Conservation (phyloP, 2,888 invertebrate species). For the Miltochrista miniata region DNA sequence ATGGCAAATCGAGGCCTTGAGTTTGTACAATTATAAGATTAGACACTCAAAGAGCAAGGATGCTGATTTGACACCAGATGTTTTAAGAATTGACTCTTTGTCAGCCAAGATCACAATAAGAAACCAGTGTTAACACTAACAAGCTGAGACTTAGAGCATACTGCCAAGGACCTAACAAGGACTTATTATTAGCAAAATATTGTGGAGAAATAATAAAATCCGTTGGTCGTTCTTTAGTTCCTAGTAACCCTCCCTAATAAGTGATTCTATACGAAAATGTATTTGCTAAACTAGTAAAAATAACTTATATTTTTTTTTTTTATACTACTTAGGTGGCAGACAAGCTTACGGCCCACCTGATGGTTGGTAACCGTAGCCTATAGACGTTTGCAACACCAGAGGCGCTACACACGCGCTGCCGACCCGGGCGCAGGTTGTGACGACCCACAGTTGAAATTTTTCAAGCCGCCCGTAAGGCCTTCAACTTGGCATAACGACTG, state of each 20-base stretch:
- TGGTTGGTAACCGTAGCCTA: too few relatives aligned
- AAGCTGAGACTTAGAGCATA: constrained; percentile 15
- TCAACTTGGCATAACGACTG: too few relatives aligned
- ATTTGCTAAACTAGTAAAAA: background rate
- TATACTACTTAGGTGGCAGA: too few relatives aligned
- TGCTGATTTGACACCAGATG: constrained; percentile 47
- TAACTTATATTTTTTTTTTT: too few relatives aligned
- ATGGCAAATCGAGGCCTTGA: constrained; percentile 58
- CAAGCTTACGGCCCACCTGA: too few relatives aligned
- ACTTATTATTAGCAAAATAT: constrained; percentile 6
- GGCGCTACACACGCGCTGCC: too few relatives aligned
- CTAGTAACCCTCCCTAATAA: too few relatives aligned
- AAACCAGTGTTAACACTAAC: constrained; percentile 27
- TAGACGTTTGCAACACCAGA: too few relatives aligned
- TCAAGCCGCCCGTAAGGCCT: too few relatives aligned
- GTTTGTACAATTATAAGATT: constrained; percentile 72
- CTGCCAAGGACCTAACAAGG: background rate
- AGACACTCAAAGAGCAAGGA: constrained; percentile 56
- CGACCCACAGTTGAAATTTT: too few relatives aligned
- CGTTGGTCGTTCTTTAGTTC: too few relatives aligned
- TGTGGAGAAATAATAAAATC: background rate
- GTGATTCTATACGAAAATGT: background rate
- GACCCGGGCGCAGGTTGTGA: too few relatives aligned
- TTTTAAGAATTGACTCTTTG: constrained; percentile 48
- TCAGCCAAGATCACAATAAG: constrained; percentile 38